phyloP scores from a whole-genome alignment of 2,797 vertebrate species.

The Sarcophilus harrisii region DNA sequence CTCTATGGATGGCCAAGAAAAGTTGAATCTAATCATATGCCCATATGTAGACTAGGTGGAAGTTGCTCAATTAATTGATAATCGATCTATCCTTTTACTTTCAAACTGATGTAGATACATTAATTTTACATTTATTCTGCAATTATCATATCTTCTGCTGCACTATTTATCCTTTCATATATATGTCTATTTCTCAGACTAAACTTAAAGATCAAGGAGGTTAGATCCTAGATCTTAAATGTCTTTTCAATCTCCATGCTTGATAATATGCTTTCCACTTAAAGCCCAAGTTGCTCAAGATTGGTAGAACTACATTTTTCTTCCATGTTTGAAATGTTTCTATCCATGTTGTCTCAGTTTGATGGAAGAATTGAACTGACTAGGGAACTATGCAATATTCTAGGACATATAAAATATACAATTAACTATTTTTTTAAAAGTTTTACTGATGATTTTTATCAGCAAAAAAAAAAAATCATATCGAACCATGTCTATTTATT shows the following conservation, averaged over 20 bases:
- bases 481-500: not conserved
- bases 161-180: not conserved
- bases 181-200: not conserved
- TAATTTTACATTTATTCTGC: not conserved
- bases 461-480: not conserved
- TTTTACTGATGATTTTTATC: not conserved
- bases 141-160: not conserved
- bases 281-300: not conserved
- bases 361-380: not conserved
- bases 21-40: not conserved
- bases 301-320: not conserved
- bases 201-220: not conserved
- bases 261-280: not conserved
- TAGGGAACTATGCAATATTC: not conserved
- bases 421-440: not conserved
- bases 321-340: not conserved
- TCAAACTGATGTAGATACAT: not conserved
- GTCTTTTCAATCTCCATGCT: not conserved
- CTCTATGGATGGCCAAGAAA: not conserved
- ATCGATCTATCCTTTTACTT: not conserved
- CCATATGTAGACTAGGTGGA: fast-evolving
- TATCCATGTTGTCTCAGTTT: not conserved
- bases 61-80: not conserved
- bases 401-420: not conserved
- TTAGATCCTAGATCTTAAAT: not conserved